Conservation (phyloP, 2,797 vertebrate genomes). For the Microctenopoma steveboyesi region DNA sequence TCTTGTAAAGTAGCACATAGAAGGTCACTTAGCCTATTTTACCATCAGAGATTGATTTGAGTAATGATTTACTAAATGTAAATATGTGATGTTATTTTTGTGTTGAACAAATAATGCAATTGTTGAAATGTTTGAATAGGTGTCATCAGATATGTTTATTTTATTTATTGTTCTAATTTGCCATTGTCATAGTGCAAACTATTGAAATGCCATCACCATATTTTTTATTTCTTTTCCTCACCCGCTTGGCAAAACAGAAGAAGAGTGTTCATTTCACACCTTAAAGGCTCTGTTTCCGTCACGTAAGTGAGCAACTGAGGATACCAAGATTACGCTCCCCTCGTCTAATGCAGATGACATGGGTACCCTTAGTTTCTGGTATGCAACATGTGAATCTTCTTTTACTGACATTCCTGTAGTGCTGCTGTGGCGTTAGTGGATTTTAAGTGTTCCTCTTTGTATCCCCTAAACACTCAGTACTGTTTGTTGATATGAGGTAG, state of each 20-base stretch:
- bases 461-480: slow-evolving; percentile 28
- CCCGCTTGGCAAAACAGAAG: slow-evolving; percentile 99
- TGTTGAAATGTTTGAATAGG: slow-evolving; percentile 76
- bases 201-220: slow-evolving; percentile 92
- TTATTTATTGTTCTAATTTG: slow-evolving; percentile 73
- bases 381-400: slow-evolving; percentile 63
- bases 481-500: slow-evolving; percentile 58
- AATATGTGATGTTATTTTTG: slow-evolving; percentile 80
- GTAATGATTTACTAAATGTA: slow-evolving; percentile 76
- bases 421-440: slow-evolving; percentile 38
- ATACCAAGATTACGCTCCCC: slow-evolving; percentile 88
- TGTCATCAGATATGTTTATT: slow-evolving; percentile 74
- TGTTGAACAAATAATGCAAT: slow-evolving; percentile 79
- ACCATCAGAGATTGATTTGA: slow-evolving; percentile 75
- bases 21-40: slow-evolving; percentile 75
- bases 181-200: slow-evolving; percentile 84
- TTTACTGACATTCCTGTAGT: slow-evolving; percentile 60
- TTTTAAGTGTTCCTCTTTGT: slow-evolving; percentile 35
- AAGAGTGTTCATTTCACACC: slow-evolving; percentile 99
- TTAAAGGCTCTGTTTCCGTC: slow-evolving; percentile 99
- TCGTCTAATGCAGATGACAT: slow-evolving; percentile 89
- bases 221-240: slow-evolving; percentile 93
- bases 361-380: slow-evolving; percentile 85
- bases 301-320: slow-evolving; percentile 99
- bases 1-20: slow-evolving; percentile 81